These are phyloP conservation scores for Actinemys pallida DNA, from an alignment of 2,113 vertebrate species.

Conservation along the genomic window DNA sequence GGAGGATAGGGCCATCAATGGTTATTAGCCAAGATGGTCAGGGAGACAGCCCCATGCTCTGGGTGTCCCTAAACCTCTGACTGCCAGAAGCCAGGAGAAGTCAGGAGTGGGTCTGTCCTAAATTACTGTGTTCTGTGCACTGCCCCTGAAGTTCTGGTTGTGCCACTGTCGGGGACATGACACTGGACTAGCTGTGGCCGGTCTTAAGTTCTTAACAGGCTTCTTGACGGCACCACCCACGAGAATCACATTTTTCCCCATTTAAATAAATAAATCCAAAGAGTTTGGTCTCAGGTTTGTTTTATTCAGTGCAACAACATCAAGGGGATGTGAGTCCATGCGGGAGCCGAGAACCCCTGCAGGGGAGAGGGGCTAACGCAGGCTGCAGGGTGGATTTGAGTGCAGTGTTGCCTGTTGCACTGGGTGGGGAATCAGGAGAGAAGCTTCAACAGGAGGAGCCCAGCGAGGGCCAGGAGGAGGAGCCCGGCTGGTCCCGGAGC, in stretches of 20 bases:
- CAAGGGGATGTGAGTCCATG: not conserved
- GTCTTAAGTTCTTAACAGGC: not conserved
- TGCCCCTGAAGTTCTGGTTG: not conserved
- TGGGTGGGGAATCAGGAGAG: not conserved
- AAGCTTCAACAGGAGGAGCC: not conserved
- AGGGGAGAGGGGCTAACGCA: not conserved
- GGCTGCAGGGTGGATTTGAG: not conserved
- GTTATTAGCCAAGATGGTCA: too few relatives aligned
- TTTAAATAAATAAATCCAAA: not conserved
- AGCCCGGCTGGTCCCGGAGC: not conserved
- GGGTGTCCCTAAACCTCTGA: too few relatives aligned
- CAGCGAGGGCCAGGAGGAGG: not conserved
- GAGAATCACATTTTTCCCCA: not conserved
- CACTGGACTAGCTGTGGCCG: too few relatives aligned
- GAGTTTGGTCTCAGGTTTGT: not conserved
- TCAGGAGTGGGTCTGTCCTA: too few relatives aligned
- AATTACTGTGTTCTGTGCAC: not conserved
- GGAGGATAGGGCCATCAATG: not conserved
- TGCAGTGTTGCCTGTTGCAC: not conserved
- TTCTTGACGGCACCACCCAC: not conserved
- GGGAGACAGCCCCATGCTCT: too few relatives aligned
- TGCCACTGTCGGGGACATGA: too few relatives aligned
- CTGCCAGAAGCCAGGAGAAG: not conserved
- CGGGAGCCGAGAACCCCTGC: not conserved
- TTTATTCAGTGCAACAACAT: not conserved